A percentile compares a stretch with the other conserved stretches of the same genome.
Evolutionary conservation across 2,888 invertebrate genomes (phyloP).

Genomic region (Cancer borealis): DNA sequence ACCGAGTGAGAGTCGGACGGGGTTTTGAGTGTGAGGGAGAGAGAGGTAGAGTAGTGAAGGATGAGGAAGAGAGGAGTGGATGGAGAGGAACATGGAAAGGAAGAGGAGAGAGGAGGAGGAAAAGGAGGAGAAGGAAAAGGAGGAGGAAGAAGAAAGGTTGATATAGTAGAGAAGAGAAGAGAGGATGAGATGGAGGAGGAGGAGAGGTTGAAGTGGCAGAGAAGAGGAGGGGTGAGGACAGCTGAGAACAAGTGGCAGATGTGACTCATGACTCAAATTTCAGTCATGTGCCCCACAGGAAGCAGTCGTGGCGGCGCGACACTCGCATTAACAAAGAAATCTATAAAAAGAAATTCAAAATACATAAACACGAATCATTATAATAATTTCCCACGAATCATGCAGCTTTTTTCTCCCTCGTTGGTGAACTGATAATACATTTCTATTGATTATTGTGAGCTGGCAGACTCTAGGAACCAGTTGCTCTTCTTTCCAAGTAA

Average conservation of each 20-base stretch:
- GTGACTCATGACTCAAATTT: constrained; percentile 12
- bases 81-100: too few relatives aligned
- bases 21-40: not conserved
- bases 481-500: constrained; percentile 23
- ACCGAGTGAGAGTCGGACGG: constrained; percentile 25
- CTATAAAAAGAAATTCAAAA: not conserved
- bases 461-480: not conserved
- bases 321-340: not conserved
- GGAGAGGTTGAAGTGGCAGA: not conserved
- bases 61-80: not conserved
- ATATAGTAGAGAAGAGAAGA: not conserved
- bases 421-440: not conserved
- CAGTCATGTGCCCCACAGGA: constrained; percentile 27
- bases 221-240: constrained; percentile 36
- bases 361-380: not conserved
- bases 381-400: not conserved
- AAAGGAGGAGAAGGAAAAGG: not conserved
- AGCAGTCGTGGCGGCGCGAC: not conserved
- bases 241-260: constrained; percentile 32
- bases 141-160: not conserved
- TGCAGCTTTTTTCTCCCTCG: not conserved
- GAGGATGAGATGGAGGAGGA: not conserved
- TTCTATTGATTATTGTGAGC: constrained; percentile 28
- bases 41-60: constrained; percentile 23
- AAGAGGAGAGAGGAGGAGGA: not conserved